Evolutionary conservation across 2,888 invertebrate species (phyloP), one percentile per base, ranked within the genome.

Genomic region (Furcula furcula): DNA sequence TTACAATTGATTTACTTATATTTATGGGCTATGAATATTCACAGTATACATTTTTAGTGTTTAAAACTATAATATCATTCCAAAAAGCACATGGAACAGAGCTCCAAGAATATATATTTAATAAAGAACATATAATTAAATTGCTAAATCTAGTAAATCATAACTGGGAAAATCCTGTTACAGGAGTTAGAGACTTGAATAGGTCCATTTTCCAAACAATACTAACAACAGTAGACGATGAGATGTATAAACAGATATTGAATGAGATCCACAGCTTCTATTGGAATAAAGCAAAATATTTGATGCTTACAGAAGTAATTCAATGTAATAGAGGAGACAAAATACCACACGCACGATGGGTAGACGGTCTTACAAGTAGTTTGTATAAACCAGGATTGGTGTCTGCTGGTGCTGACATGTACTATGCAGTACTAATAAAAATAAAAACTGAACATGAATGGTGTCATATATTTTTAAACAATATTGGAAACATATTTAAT

Each of bases 81-180:
- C 75, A 79, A 37, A 88, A 80, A 62, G 67, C 85, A 1, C 55
- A 62, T 36, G 75, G 75, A 16, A 83, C 77, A 15, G 39, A 61
- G 37, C 77, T 83, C 11, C 60, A 80, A 40, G 46, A 65, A 2
- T 40, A 48, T 16, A 58, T 78, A 28, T 76, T 73, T 20, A 63
- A 51, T 34, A 49, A 49, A 32, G 48, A 62, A n/a, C 66, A 84
- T 34, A 76, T 85, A 49, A 60, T 76, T 5, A 76, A 66, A 46
- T 51, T 92, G 21, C 68, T 91, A 4, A 74, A 79, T 44, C 69
- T 91, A 40, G 78, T 90, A 4, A 90, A 90, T 55, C 89, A 91
- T 29, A 92, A 92, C 56, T 92, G 92, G 92, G 91, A 91, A 55
- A 92, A 90, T 52, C 89, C 91, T 12, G 78, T 91, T 6, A 84